Evolutionary conservation across 1,140 invertebrate genomes (phyloP), one percentile per base, ranked within the genome.

Genomic region (Drosophila sechellia): DNA sequence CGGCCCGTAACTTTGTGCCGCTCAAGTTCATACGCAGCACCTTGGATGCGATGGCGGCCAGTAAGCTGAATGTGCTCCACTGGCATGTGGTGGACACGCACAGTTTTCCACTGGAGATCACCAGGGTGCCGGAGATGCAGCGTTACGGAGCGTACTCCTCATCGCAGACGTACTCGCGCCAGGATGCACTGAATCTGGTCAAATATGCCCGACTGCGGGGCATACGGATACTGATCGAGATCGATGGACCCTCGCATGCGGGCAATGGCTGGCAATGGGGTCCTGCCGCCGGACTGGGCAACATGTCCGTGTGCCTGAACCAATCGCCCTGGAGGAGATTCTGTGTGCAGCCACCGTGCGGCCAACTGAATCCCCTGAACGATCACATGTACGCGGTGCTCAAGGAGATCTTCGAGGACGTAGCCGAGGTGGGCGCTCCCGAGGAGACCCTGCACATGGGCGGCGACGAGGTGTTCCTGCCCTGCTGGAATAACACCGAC

Each of bases 31-130:
- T 97, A 5, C 95, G 95, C 71, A 94, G 94, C 46, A 95, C 95
- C 3, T 92, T 97, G 1, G 95, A 97, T 77, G 96, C 94, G 4
- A 97, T 98, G 96, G 95, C 96, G 0, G 94, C 95, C 0, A 95
- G 95, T 20, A 98, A 98, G 92, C 91, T 98, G 68, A 98, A 98
- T 80, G 95, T 96, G 0, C 95, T 97, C 35, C 97, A 98, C 86
- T 97, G 96, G 96, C 96, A 98, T 80, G 94, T 96, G 1, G 96
- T 96, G 1, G 97, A 98, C 85, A 95, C 96, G 0, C 97, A 97
- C 66, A 97, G 96, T 84, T 97, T 97, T 91, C 96, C 97, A 0
- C 94, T 97, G 68, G 95, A 96, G 52, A 95, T 96, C 0, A 93
- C 93, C 2, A 93, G 94, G 17, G 94, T 96, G 31, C 96, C 97